Percentiles rank a stretch among this genome's conserved stretches.
phyloP scores from a whole-genome alignment of 2,888 invertebrate genomes.

The Napeogenes inachia region DNA sequence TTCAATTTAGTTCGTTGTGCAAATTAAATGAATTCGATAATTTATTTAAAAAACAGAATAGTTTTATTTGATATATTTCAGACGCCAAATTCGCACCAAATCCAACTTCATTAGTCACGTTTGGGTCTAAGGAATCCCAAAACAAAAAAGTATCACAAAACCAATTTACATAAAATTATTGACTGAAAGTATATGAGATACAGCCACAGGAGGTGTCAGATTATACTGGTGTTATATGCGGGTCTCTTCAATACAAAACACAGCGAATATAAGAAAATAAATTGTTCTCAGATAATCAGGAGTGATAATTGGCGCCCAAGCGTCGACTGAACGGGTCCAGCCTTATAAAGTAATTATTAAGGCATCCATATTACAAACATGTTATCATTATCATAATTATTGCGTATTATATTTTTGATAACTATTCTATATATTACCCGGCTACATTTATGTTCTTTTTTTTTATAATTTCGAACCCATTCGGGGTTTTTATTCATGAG shows the following conservation, averaged over 20 bases:
- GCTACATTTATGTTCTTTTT: no score
- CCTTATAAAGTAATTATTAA: slow-evolving; percentile 35
- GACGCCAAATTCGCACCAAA: slow-evolving; percentile 13
- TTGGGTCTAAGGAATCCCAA: slow-evolving; percentile 35
- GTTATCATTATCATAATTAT: no score
- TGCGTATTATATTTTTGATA: not conserved
- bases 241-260: slow-evolving; percentile 46
- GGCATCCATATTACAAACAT: slow-evolving; percentile 14
- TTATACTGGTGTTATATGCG: slow-evolving; percentile 34
- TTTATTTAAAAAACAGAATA: no score
- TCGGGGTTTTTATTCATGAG: no score
- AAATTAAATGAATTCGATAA: no score
- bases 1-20: no score
- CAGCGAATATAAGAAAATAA: slow-evolving; percentile 45
- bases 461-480: no score
- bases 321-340: slow-evolving; percentile 18
- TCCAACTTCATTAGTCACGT: slow-evolving; percentile 28
- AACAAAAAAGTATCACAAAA: slow-evolving; percentile 41
- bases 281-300: slow-evolving; percentile 57
- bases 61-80: no score
- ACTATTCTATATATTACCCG: no score
- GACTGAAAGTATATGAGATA: slow-evolving; percentile 28
- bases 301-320: slow-evolving; percentile 56
- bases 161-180: slow-evolving; percentile 68
- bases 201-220: slow-evolving; percentile 41